phyloP scores from a whole-genome alignment of 2,797 vertebrate species.

The Babyrousa celebensis region DNA sequence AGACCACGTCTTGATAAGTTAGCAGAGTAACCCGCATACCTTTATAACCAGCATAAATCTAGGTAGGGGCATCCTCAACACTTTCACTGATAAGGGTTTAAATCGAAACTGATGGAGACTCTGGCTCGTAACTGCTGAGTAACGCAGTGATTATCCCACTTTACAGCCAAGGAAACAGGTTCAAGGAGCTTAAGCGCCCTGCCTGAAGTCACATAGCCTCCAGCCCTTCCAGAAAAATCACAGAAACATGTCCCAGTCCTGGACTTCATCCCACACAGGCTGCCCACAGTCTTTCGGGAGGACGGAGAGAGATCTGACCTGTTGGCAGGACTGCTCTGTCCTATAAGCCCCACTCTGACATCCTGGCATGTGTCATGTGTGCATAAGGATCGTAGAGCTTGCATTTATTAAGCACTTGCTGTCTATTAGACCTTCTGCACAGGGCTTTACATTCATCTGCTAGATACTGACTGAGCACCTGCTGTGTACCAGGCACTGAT shows the following conservation, averaged over 20 bases:
- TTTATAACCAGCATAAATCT: not conserved
- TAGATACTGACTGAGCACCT: not conserved
- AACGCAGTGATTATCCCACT: not conserved
- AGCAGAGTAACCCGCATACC: not conserved
- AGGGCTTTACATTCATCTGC: not conserved
- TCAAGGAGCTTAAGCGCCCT: not conserved
- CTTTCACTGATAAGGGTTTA: not conserved
- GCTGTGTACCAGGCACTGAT: not conserved
- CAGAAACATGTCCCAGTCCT: no score
- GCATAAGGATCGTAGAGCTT: not conserved
- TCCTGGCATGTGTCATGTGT: not conserved
- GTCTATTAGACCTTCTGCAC: not conserved
- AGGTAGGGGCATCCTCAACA: not conserved
- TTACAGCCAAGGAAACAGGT: not conserved
- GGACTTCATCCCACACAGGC: not conserved
- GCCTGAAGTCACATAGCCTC: not conserved
- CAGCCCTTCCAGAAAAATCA: not conserved
- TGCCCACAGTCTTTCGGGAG: not conserved
- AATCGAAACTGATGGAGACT: not conserved
- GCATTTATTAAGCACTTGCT: not conserved
- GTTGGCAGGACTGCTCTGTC: not conserved
- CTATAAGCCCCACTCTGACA: not conserved
- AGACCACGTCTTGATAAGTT: not conserved
- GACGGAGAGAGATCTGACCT: not conserved
- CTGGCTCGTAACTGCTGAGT: not conserved